Conservation (phyloP, 2,797 vertebrate species). For the Pangasius mekongensis region DNA sequence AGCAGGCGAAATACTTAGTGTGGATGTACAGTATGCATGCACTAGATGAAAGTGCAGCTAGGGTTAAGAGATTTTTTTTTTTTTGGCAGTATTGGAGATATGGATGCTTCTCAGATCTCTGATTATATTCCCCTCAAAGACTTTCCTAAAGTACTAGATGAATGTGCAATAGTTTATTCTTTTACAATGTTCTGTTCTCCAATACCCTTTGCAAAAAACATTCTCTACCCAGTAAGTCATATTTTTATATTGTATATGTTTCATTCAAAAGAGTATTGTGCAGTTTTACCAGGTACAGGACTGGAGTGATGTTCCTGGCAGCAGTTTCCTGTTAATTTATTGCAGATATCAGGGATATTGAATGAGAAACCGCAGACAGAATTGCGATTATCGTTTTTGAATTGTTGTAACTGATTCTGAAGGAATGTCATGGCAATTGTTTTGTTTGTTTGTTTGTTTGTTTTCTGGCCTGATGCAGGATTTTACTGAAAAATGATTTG, state of each 20-base stretch:
- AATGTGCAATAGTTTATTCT: slow-evolving; percentile 75
- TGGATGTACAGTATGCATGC: slow-evolving; percentile 42
- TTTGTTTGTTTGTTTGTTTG: slow-evolving; percentile 27
- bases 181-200: slow-evolving; percentile 60
- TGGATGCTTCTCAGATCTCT: slow-evolving; percentile 51
- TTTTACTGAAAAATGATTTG: slow-evolving; percentile 61
- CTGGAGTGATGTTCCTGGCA: slow-evolving; percentile 55
- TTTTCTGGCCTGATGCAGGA: slow-evolving; percentile 55
- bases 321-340: slow-evolving; percentile 68
- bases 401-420: slow-evolving; percentile 68
- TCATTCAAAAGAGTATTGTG: slow-evolving; percentile 60
- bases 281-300: slow-evolving; percentile 44
- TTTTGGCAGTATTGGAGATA: slow-evolving; percentile 51
- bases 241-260: slow-evolving; percentile 72
- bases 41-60: slow-evolving; percentile 31
- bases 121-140: slow-evolving; percentile 58
- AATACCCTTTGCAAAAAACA: slow-evolving; percentile 59
- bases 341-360: slow-evolving; percentile 63
- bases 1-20: slow-evolving; percentile 47
- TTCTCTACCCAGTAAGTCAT: slow-evolving; percentile 68
- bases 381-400: slow-evolving; percentile 36
- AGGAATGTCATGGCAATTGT: slow-evolving; percentile 51
- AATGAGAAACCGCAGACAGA: slow-evolving; percentile 58
- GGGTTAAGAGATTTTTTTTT: slow-evolving; percentile 18
- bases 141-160: slow-evolving; percentile 61